A percentile compares a stretch with the other conserved stretches of the same genome.
These are phyloP conservation scores for Enteromius unitaeniatus DNA, from an alignment of 2,797 vertebrate genomes.

Conservation along the genomic window DNA sequence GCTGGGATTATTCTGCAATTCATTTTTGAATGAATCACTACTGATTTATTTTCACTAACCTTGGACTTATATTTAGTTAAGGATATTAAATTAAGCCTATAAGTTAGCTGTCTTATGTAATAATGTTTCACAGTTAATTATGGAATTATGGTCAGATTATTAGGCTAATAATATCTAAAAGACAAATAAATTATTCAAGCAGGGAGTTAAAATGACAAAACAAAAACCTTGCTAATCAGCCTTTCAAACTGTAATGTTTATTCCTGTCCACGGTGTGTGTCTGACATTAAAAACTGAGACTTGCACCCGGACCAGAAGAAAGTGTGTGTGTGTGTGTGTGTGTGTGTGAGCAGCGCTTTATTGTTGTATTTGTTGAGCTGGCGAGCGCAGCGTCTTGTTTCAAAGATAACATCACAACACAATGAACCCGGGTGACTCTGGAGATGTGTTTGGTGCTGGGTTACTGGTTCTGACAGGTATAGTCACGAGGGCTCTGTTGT, in stretches of 20 bases:
- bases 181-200: too few species aligned
- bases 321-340: neutral
- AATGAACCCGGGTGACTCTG: slow-evolving; percentile 75
- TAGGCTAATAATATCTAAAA: too few species aligned
- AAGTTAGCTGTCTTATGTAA: too few species aligned
- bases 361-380: slow-evolving; percentile 77
- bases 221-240: neutral
- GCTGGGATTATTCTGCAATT: too few species aligned
- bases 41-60: too few species aligned
- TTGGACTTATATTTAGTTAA: too few species aligned
- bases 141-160: too few species aligned
- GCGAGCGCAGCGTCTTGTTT: slow-evolving; percentile 67
- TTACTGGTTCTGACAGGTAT: slow-evolving; percentile 65
- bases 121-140: too few species aligned
- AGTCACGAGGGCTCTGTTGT: slow-evolving; percentile 72
- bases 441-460: slow-evolving; percentile 71
- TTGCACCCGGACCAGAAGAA: neutral
- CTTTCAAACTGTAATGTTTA: neutral
- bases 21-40: too few species aligned
- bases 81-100: too few species aligned
- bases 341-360: slow-evolving; percentile 43
- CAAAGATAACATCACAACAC: slow-evolving; percentile 81
- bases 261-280: neutral
- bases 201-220: too few species aligned
- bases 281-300: slow-evolving; percentile 14